phyloP scores from a whole-genome alignment of 2,797 vertebrate species.

The Acanthurus lineatus region DNA sequence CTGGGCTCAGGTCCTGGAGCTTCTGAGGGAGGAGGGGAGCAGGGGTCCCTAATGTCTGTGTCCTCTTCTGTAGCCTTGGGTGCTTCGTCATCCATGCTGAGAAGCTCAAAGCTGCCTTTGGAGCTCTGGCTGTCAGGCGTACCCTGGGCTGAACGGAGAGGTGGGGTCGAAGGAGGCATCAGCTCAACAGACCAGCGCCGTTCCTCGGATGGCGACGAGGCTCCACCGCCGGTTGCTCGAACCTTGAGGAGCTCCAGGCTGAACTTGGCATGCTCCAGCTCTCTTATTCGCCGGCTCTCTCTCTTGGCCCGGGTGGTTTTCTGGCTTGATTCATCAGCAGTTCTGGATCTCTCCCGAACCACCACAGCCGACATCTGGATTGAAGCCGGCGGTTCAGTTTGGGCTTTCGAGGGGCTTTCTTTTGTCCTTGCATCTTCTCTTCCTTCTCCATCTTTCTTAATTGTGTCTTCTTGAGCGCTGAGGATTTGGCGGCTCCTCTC shows the following conservation, averaged over 20 bases:
- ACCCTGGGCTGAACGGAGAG: constrained; percentile 87
- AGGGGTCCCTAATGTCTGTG: constrained; percentile 72
- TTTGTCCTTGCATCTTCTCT: not conserved
- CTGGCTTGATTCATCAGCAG: constrained; percentile 87
- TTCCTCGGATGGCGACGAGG: constrained; percentile 90
- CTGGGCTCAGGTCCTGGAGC: constrained; percentile 43
- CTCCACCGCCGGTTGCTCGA: constrained; percentile 86
- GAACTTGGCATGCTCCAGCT: constrained; percentile 96
- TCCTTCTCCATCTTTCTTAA: constrained; percentile 44
- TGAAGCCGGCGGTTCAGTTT: constrained; percentile 52
- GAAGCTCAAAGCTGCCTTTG: constrained; percentile 92
- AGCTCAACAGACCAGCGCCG: constrained; percentile 89
- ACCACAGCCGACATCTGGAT: constrained; percentile 52
- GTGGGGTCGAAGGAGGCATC: constrained; percentile 69
- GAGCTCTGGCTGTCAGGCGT: constrained; percentile 95
- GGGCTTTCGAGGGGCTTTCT: constrained; percentile 67
- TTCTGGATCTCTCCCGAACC: constrained; percentile 86
- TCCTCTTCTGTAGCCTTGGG: constrained; percentile 74
- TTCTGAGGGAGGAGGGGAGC: constrained; percentile 48
- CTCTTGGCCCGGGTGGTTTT: constrained; percentile 96
- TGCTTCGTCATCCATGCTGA: constrained; percentile 88
- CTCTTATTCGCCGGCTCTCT: constrained; percentile 95
- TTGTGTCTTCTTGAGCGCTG: constrained; percentile 60
- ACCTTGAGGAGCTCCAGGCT: constrained; percentile 97
- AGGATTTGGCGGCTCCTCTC: constrained; percentile 81